Evolutionary conservation across 2,888 invertebrate species (phyloP).

Genomic region (Synergus japonicus): DNA sequence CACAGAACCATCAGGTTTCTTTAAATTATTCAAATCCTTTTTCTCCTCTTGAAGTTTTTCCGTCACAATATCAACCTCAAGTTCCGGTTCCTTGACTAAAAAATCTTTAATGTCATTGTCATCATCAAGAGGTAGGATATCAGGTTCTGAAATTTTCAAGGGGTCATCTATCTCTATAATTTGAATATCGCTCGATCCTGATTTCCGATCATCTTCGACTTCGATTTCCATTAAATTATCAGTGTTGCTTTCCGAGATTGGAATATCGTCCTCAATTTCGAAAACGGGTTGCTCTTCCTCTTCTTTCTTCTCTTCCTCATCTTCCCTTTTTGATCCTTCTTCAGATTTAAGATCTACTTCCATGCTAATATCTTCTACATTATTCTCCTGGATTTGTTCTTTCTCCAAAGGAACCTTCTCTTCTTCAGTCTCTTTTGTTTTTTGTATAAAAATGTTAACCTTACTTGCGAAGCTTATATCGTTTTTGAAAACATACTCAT

Average conservation of each 20-base stretch:
- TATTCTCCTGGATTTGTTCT: constrained; percentile 51
- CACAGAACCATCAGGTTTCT: constrained; percentile 59
- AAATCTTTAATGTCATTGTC: constrained; percentile 37
- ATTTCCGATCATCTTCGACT: constrained; percentile 68
- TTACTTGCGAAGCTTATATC: constrained; percentile 80
- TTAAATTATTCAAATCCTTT: constrained; percentile 50
- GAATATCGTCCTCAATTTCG: constrained; percentile 63
- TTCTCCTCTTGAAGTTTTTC: constrained; percentile 62
- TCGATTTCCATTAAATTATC: constrained; percentile 67
- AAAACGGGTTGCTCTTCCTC: constrained; percentile 59
- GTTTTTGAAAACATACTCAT: constrained; percentile 82
- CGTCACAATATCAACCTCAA: constrained; percentile 56
- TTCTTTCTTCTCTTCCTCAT: constrained; percentile 72
- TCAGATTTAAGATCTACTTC: constrained; percentile 63
- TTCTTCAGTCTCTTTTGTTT: constrained; percentile 70
- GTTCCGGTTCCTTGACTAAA: constrained; percentile 58
- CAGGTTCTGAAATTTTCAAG: constrained; percentile 1
- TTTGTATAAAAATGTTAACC: constrained; percentile 71
- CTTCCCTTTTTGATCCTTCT: constrained; percentile 9
- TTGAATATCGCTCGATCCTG: constrained; percentile 65
- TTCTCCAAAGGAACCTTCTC: constrained; percentile 66
- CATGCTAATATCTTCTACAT: constrained; percentile 53
- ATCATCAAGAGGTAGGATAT: constrained; percentile 26
- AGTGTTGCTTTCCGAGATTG: constrained; percentile 53
- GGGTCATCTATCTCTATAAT: constrained; percentile 68